A percentile compares a stretch with the other conserved stretches of the same genome.
phyloP scores from a whole-genome alignment of 2,797 vertebrate genomes.

The Ptychobarbus kaznakovi region DNA sequence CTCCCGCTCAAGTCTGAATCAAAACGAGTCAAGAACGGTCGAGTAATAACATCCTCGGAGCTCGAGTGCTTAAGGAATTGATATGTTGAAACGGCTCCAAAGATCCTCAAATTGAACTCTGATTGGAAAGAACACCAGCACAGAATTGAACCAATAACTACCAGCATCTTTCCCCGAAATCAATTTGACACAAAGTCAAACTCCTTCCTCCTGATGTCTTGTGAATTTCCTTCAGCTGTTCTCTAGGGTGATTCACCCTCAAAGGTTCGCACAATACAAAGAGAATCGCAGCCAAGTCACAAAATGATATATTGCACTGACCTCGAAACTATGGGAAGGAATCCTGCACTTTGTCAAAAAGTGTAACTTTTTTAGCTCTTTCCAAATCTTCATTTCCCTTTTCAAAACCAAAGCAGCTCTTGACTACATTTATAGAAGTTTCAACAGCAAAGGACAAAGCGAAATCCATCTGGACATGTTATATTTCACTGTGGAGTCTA shows the following conservation, averaged over 20 bases:
- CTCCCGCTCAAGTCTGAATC: not conserved
- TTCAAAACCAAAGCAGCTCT: not conserved
- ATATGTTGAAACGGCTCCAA: slow-evolving; percentile 5
- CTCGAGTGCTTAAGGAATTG: not conserved
- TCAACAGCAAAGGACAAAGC: not conserved
- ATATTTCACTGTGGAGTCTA: not conserved
- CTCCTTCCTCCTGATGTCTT: slow-evolving; percentile 4
- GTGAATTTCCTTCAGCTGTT: slow-evolving; percentile 12
- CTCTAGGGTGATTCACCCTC: not conserved
- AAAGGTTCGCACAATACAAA: slow-evolving; percentile 15
- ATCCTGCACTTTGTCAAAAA: not conserved
- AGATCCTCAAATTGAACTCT: slow-evolving; percentile 37
- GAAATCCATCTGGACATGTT: not conserved
- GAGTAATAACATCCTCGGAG: slow-evolving; percentile 21
- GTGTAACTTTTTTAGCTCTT: not conserved
- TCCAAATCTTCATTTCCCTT: not conserved
- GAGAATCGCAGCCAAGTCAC: slow-evolving; percentile 13
- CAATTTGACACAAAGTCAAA: slow-evolving; percentile 38
- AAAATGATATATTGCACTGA: slow-evolving; percentile 8
- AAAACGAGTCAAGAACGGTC: slow-evolving; percentile 2
- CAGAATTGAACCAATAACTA: slow-evolving; percentile 19
- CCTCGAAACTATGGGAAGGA: not conserved
- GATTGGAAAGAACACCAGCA: slow-evolving; percentile 26
- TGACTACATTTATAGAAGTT: not conserved
- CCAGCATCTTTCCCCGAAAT: slow-evolving; percentile 9